Percentiles rank a stretch among this genome's conserved stretches.
Evolutionary conservation across 2,797 vertebrate species (phyloP).

Genomic region (Muscicapa striata): DNA sequence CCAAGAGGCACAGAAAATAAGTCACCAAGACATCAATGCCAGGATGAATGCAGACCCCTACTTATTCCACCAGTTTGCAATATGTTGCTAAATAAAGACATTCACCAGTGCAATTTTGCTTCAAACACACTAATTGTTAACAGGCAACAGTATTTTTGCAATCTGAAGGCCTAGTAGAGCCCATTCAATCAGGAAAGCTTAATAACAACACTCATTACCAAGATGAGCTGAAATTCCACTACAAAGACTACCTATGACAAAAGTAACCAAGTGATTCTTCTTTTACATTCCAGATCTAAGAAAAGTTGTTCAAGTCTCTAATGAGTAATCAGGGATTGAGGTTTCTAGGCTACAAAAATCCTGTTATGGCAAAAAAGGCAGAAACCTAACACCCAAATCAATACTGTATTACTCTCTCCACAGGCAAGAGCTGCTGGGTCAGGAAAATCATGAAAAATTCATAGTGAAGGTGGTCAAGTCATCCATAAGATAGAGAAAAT

Average conservation of each 20-base stretch:
- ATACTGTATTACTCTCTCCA: constrained; percentile 84
- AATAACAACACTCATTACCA: constrained; percentile 60
- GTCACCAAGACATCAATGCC: constrained; percentile 45
- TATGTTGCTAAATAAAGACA: constrained; percentile 57
- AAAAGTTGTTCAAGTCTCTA: constrained; percentile 77
- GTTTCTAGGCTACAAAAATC: constrained; percentile 84
- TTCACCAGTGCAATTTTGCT: constrained; percentile 24
- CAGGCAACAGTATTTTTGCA: constrained; percentile 32
- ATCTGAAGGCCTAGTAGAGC: constrained; percentile 35
- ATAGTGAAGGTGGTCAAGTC: constrained; percentile 85
- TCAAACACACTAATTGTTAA: constrained; percentile 63
- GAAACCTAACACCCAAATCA: constrained; percentile 83
- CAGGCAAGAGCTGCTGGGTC: constrained; percentile 82
- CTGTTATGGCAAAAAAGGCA: constrained; percentile 78
- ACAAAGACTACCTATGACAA: constrained; percentile 63
- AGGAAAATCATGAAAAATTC: constrained; percentile 91
- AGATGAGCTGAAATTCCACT: constrained; percentile 68
- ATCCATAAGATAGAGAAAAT: constrained; percentile 84
- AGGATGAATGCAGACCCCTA: constrained; percentile 15
- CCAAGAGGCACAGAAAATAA: constrained; percentile 72
- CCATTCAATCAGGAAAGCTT: constrained; percentile 66
- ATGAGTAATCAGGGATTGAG: constrained; percentile 81
- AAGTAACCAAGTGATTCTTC: constrained; percentile 64
- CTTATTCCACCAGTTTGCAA: constrained; percentile 21
- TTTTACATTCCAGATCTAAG: constrained; percentile 75